Conservation (phyloP, 2,113 vertebrate species). For the Oostethus manadensis region DNA sequence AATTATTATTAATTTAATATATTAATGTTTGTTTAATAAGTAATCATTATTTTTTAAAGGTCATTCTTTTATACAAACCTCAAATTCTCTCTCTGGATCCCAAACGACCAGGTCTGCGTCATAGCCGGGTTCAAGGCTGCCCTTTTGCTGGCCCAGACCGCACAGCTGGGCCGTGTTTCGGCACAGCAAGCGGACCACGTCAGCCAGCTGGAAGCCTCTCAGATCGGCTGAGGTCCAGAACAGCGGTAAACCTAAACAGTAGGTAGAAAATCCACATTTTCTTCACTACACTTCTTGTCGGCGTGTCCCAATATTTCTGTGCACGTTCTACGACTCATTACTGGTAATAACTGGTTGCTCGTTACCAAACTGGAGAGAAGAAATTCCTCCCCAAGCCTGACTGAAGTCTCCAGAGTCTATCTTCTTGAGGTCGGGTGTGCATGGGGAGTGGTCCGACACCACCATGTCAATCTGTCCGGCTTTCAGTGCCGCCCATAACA, state of each 20-base stretch:
- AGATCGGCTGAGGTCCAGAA: constrained; percentile 76
- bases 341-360: too few species aligned
- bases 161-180: constrained; percentile 70
- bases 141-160: constrained; percentile 66
- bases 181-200: constrained; percentile 71
- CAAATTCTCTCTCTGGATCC: constrained; percentile 76
- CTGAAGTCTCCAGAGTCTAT: constrained; percentile 72
- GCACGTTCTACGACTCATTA: too few species aligned
- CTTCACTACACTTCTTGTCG: too few species aligned
- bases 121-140: constrained; percentile 63
- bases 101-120: constrained; percentile 79
- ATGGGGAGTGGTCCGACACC: constrained; percentile 80
- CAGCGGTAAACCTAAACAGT: constrained; percentile 69
- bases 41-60: background rate
- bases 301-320: too few species aligned
- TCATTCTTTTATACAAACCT: constrained; percentile 46
- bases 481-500: constrained; percentile 75
- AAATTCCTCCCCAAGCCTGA: constrained; percentile 78
- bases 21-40: too few species aligned
- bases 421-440: constrained; percentile 73
- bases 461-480: constrained; percentile 78
- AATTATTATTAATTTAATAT: too few species aligned
- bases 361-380: constrained; percentile 79
- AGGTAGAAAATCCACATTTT: too few species aligned
- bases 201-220: constrained; percentile 68